Base-by-base conservation (phyloP, 2,113 vertebrate species). In the Seriola quinqueradiata region DNA sequence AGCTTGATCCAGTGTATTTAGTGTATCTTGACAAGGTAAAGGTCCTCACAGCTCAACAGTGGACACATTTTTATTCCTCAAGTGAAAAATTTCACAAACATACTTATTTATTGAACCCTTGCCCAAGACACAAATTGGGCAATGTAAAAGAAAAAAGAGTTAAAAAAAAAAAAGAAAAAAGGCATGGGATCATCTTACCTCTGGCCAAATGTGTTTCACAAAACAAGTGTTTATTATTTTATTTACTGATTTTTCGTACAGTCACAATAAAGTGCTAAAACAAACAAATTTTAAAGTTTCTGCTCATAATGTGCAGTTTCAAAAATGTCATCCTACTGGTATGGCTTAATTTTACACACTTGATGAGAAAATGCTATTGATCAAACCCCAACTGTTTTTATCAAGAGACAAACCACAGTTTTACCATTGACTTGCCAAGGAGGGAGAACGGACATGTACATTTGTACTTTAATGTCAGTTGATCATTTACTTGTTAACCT, bases 201-300 rank as follows among this genome's bases (percentile, higher is more conserved):
- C 69, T 88, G 81, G 89, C 70, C 87, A 88, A 92, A 86, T 85
- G 84, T 89, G 74, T 90, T 90, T 87, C 61, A 86, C 57, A 73
- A 89, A 77, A 68, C 40, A 87, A 82, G 66, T 87, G 78, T 89
- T 86, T 78, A 83, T 82, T 87, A 81, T 92, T 82, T 90, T 91
- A 93, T 90, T 93, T 83, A 86, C 82, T 85, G 77, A 88, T 82
- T 92, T 91, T 94, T 92, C 87, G 80, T 93, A 93, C 85, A 89
- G 88, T 90, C 75, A 89, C 81, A 94, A 94, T 94, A 94, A 95
- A 95, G 74, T 84, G 40, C 66, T 89, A 13, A 87, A 90, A 75
- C 65, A 86, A 86, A 63, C 25, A 14, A 36, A 83, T 36, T 50
- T 67, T 0, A 8, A 50, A 12, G 32, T 79, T 76, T 69, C 40